Percentiles rank a stretch among this genome's conserved stretches.
Conservation (phyloP, 1,140 invertebrate genomes). For the Zaprionus davidi region DNA sequence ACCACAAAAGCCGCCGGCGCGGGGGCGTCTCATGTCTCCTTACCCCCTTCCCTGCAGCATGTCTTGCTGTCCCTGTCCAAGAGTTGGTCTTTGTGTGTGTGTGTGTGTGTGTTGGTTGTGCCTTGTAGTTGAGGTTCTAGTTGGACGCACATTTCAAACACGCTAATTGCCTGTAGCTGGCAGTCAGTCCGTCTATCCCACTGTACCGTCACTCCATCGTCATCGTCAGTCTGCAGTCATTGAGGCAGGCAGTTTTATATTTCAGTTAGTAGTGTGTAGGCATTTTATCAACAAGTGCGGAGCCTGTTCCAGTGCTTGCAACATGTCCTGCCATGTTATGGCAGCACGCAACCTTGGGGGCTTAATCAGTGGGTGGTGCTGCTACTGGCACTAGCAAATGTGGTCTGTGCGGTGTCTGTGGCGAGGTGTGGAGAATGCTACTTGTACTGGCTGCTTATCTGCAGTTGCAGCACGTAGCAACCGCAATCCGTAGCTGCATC, state of each 20-base stretch:
- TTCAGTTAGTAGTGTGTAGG: slow-evolving; percentile 22
- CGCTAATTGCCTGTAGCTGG: slow-evolving; percentile 44
- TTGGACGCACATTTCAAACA: slow-evolving; percentile 35
- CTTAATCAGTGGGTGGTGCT: slow-evolving; percentile 29
- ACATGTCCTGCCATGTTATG: slow-evolving; percentile 26
- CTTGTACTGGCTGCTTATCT: slow-evolving; percentile 47
- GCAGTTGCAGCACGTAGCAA: slow-evolving; percentile 69
- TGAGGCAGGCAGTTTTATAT: slow-evolving; percentile 32
- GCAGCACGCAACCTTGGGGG: slow-evolving; percentile 29
- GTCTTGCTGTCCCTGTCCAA: neutral
- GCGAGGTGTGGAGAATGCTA: slow-evolving; percentile 4
- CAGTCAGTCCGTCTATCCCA: slow-evolving; percentile 23
- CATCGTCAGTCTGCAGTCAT: slow-evolving; percentile 12
- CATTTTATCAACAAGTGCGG: slow-evolving; percentile 36
- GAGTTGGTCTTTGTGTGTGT: slow-evolving; percentile 10
- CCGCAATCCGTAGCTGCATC: slow-evolving; percentile 39
- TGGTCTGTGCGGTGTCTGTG: slow-evolving; percentile 35
- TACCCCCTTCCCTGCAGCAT: neutral
- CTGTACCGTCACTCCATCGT: slow-evolving; percentile 23
- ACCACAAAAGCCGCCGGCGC: slow-evolving; percentile 30
- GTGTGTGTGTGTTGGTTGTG: slow-evolving; percentile 9
- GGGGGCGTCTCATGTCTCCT: slow-evolving; percentile 18
- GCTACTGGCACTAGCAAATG: neutral
- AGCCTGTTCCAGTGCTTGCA: slow-evolving; percentile 17
- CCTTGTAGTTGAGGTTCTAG: slow-evolving; percentile 22